Evolutionary conservation across 2,888 invertebrate species (phyloP), one percentile per base, ranked within the genome.

Genomic region (Xylota segnis): DNA sequence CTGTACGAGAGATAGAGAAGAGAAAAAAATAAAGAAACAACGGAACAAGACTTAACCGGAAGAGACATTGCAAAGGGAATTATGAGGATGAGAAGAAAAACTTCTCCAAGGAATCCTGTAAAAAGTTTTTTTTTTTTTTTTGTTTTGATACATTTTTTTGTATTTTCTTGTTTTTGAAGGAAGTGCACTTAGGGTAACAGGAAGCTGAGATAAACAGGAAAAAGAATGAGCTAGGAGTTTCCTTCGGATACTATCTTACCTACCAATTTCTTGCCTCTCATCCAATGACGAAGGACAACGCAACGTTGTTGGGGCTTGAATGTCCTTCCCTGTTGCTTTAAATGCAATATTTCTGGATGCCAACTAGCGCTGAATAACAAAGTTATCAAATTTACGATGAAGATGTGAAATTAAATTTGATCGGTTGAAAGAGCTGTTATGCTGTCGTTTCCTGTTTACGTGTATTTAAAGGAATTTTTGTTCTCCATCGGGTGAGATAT

Each of bases 361-460:
- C 78, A 78, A 78, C 63, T 56, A 71, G 63, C 50, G 56, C 71
- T 52, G 78, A 72, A 79, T 72, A 79, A 79, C 78, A 79, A 79
- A 79, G 72, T 79, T 72, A 79, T 72, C 72, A 79, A 79, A 79
- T 72, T 65, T 79, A 65, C 56, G 45, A 65, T 12, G 18, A 63
- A 37, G n/a, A 58, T 40, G 59, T 34, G 37, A 72, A 72, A 79
- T 79, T 79, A 71, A 79, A 79, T 79, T 79, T 79, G 65, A 71
- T 70, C 68, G 70, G 71, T 65, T 65, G 63, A 68, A 43, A 71
- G 71, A 34, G 9, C 14, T 18, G 58, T 59, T 59, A 59, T 75
- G 32, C 58, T 32, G 16, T 34, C 37, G 58, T 37, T 58, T 58
- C 47, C 37, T 71, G 70, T 78, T 63, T 78, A 45, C 63, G 45